Conservation (phyloP, 2,113 vertebrate genomes). For the Anhinga rufa region DNA sequence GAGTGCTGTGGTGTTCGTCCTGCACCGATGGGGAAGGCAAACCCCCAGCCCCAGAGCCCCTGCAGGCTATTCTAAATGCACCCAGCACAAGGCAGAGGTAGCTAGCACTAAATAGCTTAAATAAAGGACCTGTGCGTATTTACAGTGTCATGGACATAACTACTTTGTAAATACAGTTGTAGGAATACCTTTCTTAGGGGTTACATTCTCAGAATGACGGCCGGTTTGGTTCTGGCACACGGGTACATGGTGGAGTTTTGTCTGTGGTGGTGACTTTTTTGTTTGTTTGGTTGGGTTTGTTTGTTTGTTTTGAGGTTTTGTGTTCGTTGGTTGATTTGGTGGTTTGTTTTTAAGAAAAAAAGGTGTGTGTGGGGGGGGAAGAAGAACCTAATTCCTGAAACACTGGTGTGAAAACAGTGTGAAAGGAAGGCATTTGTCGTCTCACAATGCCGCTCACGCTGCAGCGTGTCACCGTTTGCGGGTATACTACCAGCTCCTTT, state of each 20-base stretch:
- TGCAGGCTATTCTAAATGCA: not conserved
- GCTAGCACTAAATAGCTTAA: not conserved
- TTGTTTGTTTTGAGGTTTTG: not conserved
- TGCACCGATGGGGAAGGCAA: not conserved
- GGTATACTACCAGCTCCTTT: not conserved
- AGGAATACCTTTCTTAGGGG: not conserved
- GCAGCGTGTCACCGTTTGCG: not conserved
- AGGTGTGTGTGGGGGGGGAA: no score
- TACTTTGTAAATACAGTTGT: not conserved
- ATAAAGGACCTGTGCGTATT: not conserved
- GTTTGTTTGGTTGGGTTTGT: not conserved
- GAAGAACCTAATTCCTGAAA: not conserved
- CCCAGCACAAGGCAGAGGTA: not conserved
- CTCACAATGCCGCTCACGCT: not conserved
- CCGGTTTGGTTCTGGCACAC: not conserved
- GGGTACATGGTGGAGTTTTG: not conserved
- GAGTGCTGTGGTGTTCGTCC: not conserved
- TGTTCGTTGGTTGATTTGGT: not conserved
- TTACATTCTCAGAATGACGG: not conserved
- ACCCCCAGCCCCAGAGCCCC: not conserved
- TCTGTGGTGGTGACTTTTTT: not conserved
- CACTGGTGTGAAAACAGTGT: not conserved
- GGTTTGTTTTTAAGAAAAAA: not conserved
- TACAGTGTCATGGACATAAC: not conserved
- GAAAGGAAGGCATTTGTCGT: not conserved